Conservation (phyloP, 2,113 vertebrate genomes). For the Cygnus atratus region DNA sequence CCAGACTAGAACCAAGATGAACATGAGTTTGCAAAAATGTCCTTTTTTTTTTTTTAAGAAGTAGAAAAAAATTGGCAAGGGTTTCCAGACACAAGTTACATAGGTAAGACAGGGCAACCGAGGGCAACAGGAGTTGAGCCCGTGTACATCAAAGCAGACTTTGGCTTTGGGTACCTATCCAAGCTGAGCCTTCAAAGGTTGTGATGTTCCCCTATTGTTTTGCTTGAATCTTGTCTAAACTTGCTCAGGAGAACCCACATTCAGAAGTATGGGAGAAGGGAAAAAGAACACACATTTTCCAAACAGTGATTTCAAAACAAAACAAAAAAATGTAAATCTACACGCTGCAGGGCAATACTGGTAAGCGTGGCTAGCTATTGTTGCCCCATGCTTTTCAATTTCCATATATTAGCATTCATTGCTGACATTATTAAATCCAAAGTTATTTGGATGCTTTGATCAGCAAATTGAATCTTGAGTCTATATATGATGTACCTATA, state of each 20-base stretch:
- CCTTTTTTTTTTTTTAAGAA: not conserved
- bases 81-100: conserved; percentile 54
- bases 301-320: conserved; percentile 62
- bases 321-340: conserved; percentile 70
- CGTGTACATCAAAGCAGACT: conserved; percentile 50
- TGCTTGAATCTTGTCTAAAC: conserved; percentile 61
- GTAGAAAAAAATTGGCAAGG: not conserved
- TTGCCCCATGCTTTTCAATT: conserved; percentile 51
- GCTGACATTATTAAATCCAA: conserved; percentile 60
- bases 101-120: conserved; percentile 61
- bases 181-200: conserved; percentile 67
- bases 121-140: conserved; percentile 63
- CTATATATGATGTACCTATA: conserved; percentile 55
- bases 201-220: conserved; percentile 61
- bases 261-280: conserved; percentile 48
- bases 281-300: conserved; percentile 62
- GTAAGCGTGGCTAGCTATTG: conserved; percentile 64
- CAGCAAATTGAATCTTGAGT: conserved; percentile 52
- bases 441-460: conserved; percentile 69
- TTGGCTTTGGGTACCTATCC: conserved; percentile 54
- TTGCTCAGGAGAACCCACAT: conserved; percentile 57
- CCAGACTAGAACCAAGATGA: conserved; percentile 15
- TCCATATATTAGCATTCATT: conserved; percentile 67
- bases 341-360: conserved; percentile 54
- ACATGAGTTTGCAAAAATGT: conserved; percentile 60